Evolutionary conservation across 2,113 vertebrate species (phyloP).

Genomic region (Brachypteracias leptosomus): DNA sequence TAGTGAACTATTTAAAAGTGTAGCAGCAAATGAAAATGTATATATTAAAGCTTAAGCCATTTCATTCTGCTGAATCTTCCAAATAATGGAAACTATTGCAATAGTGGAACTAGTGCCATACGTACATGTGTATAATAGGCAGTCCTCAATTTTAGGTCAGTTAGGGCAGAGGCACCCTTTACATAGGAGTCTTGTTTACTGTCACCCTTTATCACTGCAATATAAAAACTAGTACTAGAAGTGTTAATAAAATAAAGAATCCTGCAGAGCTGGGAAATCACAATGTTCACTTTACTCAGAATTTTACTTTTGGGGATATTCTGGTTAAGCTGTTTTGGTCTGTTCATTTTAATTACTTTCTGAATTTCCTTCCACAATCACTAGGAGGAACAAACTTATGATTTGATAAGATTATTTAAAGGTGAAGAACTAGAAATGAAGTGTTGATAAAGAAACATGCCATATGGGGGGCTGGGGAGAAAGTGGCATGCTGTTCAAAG

Average conservation of each 20-base stretch:
- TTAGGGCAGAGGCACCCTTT: not conserved
- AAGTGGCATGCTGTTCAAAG: not conserved
- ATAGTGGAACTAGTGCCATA: not conserved
- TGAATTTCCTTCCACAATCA: not conserved
- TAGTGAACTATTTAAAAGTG: not conserved
- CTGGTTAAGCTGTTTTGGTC: not conserved
- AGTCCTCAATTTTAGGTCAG: not conserved
- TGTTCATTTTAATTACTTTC: not conserved
- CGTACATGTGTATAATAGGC: accelerated
- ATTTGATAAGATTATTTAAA: not conserved
- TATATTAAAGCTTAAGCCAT: not conserved
- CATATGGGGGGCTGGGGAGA: not conserved
- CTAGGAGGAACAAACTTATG: not conserved
- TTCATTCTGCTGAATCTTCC: not conserved
- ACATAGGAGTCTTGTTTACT: not conserved
- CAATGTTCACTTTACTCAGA: not conserved
- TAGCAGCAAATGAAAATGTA: not conserved
- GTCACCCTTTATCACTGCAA: not conserved
- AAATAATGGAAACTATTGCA: not conserved
- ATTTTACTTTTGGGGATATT: not conserved
- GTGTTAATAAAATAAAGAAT: not conserved
- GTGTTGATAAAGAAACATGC: not conserved
- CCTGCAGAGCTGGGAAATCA: not conserved
- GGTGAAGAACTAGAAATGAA: not conserved
- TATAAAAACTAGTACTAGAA: not conserved